These are phyloP conservation scores for Brachyalestes nurse DNA, from an alignment of 2,797 vertebrate species.

Conservation along the genomic window DNA sequence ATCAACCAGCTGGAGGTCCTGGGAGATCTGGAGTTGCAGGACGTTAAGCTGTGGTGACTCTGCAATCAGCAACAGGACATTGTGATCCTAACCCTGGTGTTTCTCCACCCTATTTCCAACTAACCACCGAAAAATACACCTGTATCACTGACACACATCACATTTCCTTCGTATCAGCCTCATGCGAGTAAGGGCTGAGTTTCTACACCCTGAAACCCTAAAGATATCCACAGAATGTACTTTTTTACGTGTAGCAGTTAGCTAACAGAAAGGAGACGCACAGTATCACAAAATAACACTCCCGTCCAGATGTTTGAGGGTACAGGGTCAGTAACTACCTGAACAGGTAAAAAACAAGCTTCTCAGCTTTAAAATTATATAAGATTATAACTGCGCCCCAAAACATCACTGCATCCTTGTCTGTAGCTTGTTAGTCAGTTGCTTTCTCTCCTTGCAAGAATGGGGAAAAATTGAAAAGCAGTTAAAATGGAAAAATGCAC, in stretches of 20 bases:
- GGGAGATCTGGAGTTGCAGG: conserved; percentile 86
- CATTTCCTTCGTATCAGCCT: background rate
- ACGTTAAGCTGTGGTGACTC: conserved; percentile 87
- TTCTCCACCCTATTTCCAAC: background rate
- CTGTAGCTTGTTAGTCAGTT: background rate
- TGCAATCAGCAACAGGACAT: background rate
- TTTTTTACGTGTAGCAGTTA: background rate
- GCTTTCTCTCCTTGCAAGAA: background rate
- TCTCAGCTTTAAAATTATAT: background rate
- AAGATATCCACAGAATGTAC: background rate
- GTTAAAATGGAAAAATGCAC: background rate
- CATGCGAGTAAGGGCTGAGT: conserved; percentile 3
- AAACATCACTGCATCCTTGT: background rate
- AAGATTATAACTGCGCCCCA: background rate
- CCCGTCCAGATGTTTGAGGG: background rate
- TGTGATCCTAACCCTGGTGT: background rate
- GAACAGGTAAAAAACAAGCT: no score
- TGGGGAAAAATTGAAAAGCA: background rate
- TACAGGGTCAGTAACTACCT: no score
- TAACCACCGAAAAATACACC: background rate
- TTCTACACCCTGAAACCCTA: background rate
- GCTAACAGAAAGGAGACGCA: background rate
- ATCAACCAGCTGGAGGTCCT: conserved; percentile 84
- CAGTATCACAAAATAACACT: background rate
- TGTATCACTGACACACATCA: background rate